Base-by-base conservation (phyloP, 1,140 invertebrate genomes). In the Polypedilum vanderplanki region DNA sequence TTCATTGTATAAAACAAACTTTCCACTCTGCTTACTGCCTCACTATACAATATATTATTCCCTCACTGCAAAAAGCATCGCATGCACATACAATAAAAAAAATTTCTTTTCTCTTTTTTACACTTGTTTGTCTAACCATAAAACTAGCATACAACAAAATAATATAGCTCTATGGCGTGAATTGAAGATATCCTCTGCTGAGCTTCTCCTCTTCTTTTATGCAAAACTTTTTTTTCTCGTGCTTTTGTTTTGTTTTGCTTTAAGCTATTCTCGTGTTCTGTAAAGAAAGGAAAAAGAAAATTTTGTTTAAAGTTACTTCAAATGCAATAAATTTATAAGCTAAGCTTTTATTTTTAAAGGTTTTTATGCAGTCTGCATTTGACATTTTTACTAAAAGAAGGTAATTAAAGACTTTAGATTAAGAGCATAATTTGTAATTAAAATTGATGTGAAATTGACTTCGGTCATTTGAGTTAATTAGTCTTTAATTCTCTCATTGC, bases 51-150 rank as follows among this genome's bases (percentile, higher is more conserved):
- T 3, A 33, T 33, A 33, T 33, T 33, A 33, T 5, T 57, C 10
- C 46, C n/a, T 57, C 46, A 15, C 46, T 12, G 46, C 12, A n/a
- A 1, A 3, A 57, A 57, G 12, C 12, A 12, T 57, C 46, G 46
- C n/a, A 57, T 57, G 46, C 46, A 57, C 46, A 33, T 33, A 57
- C 46, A 57, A 57, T 57, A 57, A 33, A 4, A 46, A 65, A 70
- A 70, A 18, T 70, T 70, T 70, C 65, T 22, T 8, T 67, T 67
- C 18, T 22, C 18, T 70, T 20, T 22, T 22, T 70, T 70, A 70
- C 65, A 70, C 65, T 70, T 70, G 65, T 70, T 70, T 70, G 18
- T 70, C 65, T 70, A 70, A 57, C 46, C 46, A 57, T 57, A 57
- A 57, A 57, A 57, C 46, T 57, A 57, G 46, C 46, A 57, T n/a